Evolutionary conservation across 1,140 invertebrate species (phyloP), one percentile per base, ranked within the genome.

Genomic region (Heliconius himera): DNA sequence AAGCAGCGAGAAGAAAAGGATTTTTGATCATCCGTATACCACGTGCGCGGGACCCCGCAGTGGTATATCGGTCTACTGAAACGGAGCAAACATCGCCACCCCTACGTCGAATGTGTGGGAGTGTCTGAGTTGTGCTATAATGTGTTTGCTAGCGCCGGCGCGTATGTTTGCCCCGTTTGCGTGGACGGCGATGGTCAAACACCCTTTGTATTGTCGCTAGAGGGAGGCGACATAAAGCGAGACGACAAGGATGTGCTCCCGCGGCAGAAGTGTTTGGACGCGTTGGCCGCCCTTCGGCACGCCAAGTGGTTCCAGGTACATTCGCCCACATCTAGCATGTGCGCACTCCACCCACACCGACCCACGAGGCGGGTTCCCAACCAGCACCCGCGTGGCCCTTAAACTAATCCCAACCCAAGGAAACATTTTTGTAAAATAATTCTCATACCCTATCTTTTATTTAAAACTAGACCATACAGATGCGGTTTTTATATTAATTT

Each of bases 281-380:
- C 99, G 96, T 97, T 99, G 96, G 99, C 99, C 96, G 98, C 98
- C 96, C 97, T 99, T 95, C 98, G 99, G 96, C 99, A 99, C 97
- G 98, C 99, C 96, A 99, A 99, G 97, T 99, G 99, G 99, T 99
- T 99, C 97, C 99, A 99, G 98, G 98, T 99, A 97, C 93, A 90
- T 89, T 87, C 88, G 88, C 91, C 90, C 84, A 90, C 86, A 88
- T 92, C 89, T 87, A 80, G 77, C 87, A 81, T 86, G 87, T 89
- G 89, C 90, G 90, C 91, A 89, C 90, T 90, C 92, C 90, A 83
- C 77, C 70, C 29, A 13, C 29, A 11, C 13, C 41, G 41, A 6
- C 70, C 33, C 70, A 71, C 56, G 22, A 26, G 70, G 74, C 49
- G 41, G 41, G 41, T 46, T 46, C 41, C 13, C 41, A 4, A 46